These are phyloP conservation scores for Drosophila flavopinicola DNA, from an alignment of 2,888 invertebrate genomes.

Conservation along the genomic window DNA sequence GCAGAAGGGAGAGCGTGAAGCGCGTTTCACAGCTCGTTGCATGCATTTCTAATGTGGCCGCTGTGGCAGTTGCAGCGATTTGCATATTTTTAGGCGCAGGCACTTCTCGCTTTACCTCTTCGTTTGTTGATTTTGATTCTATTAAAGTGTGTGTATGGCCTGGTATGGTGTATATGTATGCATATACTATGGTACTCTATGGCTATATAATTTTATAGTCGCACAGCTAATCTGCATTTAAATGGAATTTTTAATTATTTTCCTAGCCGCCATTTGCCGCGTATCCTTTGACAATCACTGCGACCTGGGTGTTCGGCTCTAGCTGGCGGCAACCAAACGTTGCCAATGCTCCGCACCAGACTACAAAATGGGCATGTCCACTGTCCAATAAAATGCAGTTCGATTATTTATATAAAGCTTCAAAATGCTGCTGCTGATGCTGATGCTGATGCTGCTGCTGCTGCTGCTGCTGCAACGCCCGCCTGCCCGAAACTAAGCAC, in stretches of 20 bases:
- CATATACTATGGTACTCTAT: constrained; percentile 11
- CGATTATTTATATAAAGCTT: constrained; percentile 77
- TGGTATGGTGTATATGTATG: neutral
- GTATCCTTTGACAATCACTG: constrained; percentile 78
- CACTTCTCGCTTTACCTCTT: neutral
- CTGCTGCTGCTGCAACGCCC: constrained; percentile 14
- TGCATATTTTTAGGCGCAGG: constrained; percentile 72
- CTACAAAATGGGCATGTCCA: constrained; percentile 44
- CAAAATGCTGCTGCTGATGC: constrained; percentile 44
- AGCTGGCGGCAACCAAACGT: constrained; percentile 34
- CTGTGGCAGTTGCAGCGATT: constrained; percentile 43
- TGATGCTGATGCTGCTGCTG: constrained; percentile 23
- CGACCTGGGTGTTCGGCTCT: constrained; percentile 37
- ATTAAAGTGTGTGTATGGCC: constrained; percentile 52
- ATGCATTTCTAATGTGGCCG: constrained; percentile 64
- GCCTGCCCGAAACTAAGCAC: constrained; percentile 34
- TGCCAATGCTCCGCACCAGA: constrained; percentile 26
- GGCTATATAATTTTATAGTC: constrained; percentile 66
- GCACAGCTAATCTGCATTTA: constrained; percentile 77
- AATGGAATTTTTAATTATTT: constrained; percentile 81
- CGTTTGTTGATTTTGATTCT: constrained; percentile 52
- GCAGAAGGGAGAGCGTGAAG: neutral
- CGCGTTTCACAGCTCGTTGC: constrained; percentile 55
- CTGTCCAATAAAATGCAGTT: constrained; percentile 69
- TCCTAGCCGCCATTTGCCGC: constrained; percentile 47